phyloP scores from a whole-genome alignment of 2,888 invertebrate species.

The Sarcophaga variegata region DNA sequence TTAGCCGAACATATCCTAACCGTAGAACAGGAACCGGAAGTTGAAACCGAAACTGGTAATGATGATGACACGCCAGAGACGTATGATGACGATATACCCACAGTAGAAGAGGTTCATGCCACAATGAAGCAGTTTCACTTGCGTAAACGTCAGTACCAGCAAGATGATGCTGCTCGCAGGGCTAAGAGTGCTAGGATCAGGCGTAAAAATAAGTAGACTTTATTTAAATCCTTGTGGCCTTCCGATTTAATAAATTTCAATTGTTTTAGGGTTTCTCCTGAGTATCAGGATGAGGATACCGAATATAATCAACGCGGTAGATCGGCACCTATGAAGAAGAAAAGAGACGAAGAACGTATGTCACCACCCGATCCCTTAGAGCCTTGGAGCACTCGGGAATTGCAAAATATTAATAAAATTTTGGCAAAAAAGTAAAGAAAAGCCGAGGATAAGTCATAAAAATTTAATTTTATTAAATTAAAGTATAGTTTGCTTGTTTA shows the following conservation, averaged over 20 bases:
- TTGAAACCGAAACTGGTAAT: conserved; percentile 78
- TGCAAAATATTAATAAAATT: conserved; percentile 88
- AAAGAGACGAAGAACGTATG: conserved; percentile 73
- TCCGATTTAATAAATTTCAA: not conserved
- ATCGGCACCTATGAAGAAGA: conserved; percentile 75
- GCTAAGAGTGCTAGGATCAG: conserved; percentile 79
- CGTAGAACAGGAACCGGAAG: conserved; percentile 78
- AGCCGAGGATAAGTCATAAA: no score
- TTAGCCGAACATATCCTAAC: conserved; percentile 77
- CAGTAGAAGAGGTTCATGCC: conserved; percentile 80
- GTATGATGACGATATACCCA: conserved; percentile 78
- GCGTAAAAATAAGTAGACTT: conserved; percentile 77
- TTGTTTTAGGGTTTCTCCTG: conserved; percentile 77
- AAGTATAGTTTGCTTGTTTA: no score
- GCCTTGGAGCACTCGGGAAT: conserved; percentile 88
- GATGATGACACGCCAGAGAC: conserved; percentile 67
- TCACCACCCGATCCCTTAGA: conserved; percentile 86
- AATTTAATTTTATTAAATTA: no score
- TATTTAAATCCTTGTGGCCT: not conserved
- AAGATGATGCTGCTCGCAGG: conserved; percentile 77
- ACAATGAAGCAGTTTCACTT: conserved; percentile 81
- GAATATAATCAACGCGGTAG: conserved; percentile 71
- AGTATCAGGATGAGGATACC: conserved; percentile 75
- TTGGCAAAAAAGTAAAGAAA: conserved; percentile 74
- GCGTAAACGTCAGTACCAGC: conserved; percentile 78